phyloP scores from a whole-genome alignment of 2,888 invertebrate species.

The Halocaridina rubra region DNA sequence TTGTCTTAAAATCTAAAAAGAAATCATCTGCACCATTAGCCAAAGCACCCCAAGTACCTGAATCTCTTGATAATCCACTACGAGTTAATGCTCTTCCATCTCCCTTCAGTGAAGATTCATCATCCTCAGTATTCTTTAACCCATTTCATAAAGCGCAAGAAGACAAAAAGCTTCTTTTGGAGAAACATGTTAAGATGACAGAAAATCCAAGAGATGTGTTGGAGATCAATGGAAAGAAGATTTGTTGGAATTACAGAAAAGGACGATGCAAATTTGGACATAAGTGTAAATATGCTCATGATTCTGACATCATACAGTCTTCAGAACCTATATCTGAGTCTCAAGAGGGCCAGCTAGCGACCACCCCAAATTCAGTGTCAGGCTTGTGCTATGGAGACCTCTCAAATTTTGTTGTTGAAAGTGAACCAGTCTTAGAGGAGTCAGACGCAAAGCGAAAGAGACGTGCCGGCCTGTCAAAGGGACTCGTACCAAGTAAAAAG shows the following conservation, averaged over 20 bases:
- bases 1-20: conserved; percentile 31
- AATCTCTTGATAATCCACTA: conserved; percentile 36
- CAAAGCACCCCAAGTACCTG: background rate
- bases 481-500: conserved; percentile 84
- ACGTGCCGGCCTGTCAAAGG: conserved; percentile 82
- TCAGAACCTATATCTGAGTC: background rate
- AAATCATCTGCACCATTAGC: too few relatives aligned
- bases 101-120: conserved; percentile 45
- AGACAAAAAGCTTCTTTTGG: conserved; percentile 86
- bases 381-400: conserved; percentile 69
- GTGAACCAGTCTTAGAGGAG: conserved; percentile 14
- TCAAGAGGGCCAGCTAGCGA: conserved; percentile 20
- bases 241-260: conserved; percentile 93
- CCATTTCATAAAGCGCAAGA: conserved; percentile 83
- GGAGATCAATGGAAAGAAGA: conserved; percentile 86
- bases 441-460: conserved; percentile 71
- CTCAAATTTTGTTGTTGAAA: background rate
- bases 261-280: conserved; percentile 89
- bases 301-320: conserved; percentile 77
- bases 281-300: conserved; percentile 92
- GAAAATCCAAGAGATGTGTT: conserved; percentile 78
- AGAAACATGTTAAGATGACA: conserved; percentile 94
- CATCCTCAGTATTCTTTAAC: conserved; percentile 61
- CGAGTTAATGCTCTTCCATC: conserved; percentile 10
- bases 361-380: conserved; percentile 9